These are phyloP conservation scores for Malaclemys terrapin DNA, from an alignment of 2,113 vertebrate species.

Conservation along the genomic window DNA sequence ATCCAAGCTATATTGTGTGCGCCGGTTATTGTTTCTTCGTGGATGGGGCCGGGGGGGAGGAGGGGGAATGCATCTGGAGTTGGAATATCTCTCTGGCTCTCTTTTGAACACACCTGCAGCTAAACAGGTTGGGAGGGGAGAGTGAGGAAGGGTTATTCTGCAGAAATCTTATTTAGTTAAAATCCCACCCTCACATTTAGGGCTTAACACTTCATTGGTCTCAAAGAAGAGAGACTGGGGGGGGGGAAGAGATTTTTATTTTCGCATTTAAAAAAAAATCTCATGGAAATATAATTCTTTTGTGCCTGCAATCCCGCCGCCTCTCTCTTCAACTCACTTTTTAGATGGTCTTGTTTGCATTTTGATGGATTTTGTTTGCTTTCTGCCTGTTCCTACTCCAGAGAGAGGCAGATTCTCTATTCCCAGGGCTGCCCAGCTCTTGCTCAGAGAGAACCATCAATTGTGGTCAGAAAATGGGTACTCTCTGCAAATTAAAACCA, in stretches of 20 bases:
- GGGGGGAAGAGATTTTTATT: neutral
- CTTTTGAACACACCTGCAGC: neutral
- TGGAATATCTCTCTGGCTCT: neutral
- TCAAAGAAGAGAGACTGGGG: neutral
- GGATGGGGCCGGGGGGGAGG: neutral
- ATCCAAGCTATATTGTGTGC: neutral
- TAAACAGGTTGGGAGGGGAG: neutral
- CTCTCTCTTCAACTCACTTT: neutral
- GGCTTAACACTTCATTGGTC: neutral
- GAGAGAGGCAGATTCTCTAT: neutral
- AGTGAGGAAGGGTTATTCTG: neutral
- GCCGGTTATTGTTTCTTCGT: neutral
- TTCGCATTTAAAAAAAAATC: neutral
- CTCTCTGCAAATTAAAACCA: neutral
- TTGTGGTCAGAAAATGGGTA: neutral
- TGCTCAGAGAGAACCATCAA: neutral
- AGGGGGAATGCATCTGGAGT: neutral
- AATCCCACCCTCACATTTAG: neutral
- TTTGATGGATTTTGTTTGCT: conserved; percentile 25
- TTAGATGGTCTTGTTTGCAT: neutral
- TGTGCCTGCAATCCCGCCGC: neutral
- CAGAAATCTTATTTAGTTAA: neutral
- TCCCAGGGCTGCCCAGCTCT: neutral
- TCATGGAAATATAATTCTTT: neutral
- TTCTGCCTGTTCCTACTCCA: neutral